These are phyloP conservation scores for Schizotus pectinicornis DNA, from an alignment of 2,888 invertebrate genomes.

Conservation along the genomic window DNA sequence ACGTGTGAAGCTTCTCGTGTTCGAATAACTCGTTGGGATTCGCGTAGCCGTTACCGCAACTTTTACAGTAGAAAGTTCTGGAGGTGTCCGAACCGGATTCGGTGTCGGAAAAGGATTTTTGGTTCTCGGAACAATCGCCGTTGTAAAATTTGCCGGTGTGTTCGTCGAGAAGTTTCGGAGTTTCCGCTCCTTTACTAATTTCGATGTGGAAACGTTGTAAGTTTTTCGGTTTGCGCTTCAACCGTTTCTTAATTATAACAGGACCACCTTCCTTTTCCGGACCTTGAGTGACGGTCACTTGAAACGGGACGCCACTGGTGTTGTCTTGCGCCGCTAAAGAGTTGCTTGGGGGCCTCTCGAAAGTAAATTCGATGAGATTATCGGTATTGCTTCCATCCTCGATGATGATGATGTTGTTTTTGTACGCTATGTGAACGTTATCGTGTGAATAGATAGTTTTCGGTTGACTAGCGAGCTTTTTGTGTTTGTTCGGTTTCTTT, in stretches of 20 bases:
- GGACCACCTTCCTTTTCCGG: slow-evolving; percentile 11
- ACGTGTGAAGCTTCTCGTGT: slow-evolving; percentile 44
- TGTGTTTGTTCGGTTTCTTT: slow-evolving; percentile 13
- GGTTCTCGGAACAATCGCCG: slow-evolving; percentile 36
- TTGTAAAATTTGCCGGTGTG: slow-evolving; percentile 41
- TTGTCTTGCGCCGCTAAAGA: slow-evolving; percentile 20
- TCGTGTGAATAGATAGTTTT: slow-evolving; percentile 41
- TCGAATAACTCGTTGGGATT: slow-evolving; percentile 37
- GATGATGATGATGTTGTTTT: slow-evolving; percentile 43
- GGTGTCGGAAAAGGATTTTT: slow-evolving; percentile 37
- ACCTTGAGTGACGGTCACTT: no score
- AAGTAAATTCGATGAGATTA: slow-evolving; percentile 41
- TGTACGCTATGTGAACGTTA: slow-evolving; percentile 42
- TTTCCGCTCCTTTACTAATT: slow-evolving; percentile 36
- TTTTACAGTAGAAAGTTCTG: slow-evolving; percentile 39
- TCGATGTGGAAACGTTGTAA: slow-evolving; percentile 32
- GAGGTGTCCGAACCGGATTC: slow-evolving; percentile 44
- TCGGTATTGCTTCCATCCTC: slow-evolving; percentile 40
- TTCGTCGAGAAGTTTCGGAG: slow-evolving; percentile 36
- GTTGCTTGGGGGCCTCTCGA: slow-evolving; percentile 36
- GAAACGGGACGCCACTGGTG: slow-evolving; percentile 19
- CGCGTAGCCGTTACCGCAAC: slow-evolving; percentile 45
- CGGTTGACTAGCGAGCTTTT: neutral
- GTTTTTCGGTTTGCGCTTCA: slow-evolving; percentile 9
- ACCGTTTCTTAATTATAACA: slow-evolving; percentile 1